Evolutionary conservation across 2,888 invertebrate species (phyloP).

Genomic region (Stenotaenia linearis): DNA sequence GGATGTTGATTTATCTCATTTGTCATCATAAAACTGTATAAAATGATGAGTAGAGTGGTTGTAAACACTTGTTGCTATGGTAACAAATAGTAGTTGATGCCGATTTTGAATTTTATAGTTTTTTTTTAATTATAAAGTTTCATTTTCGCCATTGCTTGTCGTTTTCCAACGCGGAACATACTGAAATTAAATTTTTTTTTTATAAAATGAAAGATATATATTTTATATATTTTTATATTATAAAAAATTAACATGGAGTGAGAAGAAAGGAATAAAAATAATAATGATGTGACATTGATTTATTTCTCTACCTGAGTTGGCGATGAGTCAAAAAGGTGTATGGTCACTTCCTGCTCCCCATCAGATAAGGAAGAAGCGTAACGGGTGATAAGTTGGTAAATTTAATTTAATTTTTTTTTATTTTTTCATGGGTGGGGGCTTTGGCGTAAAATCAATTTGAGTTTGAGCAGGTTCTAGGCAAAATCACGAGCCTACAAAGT

Average conservation of each 20-base stretch:
- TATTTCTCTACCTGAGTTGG: not conserved
- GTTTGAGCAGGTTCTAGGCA: not conserved
- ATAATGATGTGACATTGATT: not conserved
- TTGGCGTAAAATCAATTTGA: conserved; percentile 1
- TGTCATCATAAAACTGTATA: not conserved
- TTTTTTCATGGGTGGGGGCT: not conserved
- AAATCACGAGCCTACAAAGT: conserved; percentile 2
- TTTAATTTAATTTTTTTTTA: not conserved
- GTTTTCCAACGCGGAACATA: not conserved
- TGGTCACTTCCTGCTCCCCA: conserved; percentile 1
- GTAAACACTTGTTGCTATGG: not conserved
- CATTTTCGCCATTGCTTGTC: not conserved
- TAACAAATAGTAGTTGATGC: not conserved
- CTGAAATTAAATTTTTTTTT: not conserved
- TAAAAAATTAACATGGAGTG: not conserved
- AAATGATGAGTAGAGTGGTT: not conserved
- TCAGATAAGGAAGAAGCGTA: not conserved
- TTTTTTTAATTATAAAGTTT: not conserved
- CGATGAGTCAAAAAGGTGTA: not conserved
- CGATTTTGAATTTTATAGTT: not conserved
- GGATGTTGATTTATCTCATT: not conserved
- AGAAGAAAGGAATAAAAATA: not conserved
- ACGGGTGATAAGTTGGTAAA: not conserved
- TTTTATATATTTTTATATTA: not conserved
- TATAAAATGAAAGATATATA: not conserved